Evolutionary conservation across 2,888 invertebrate genomes (phyloP).

Genomic region (Antheraea yamamai): DNA sequence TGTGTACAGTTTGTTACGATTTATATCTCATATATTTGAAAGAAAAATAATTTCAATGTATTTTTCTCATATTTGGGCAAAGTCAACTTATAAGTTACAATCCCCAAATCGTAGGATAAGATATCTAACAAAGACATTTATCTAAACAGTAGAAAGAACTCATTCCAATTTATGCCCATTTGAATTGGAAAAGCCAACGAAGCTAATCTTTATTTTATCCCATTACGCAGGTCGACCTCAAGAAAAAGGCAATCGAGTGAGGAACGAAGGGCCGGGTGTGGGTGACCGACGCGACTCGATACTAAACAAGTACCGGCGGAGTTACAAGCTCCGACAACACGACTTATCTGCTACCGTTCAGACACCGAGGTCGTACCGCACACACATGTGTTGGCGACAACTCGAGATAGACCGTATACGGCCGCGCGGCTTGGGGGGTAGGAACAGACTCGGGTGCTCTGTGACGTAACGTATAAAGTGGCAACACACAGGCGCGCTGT

Average conservation of each 20-base stretch:
- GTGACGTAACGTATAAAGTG: slow-evolving; percentile 80
- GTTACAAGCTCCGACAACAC: slow-evolving; percentile 65
- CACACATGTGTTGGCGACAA: slow-evolving; percentile 34
- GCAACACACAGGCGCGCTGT: slow-evolving; percentile 82
- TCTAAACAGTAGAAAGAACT: slow-evolving; percentile 7
- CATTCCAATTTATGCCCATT: slow-evolving; percentile 58
- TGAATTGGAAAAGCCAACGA: slow-evolving; percentile 64
- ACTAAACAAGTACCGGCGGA: slow-evolving; percentile 65
- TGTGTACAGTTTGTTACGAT: no score
- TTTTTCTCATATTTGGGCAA: neutral
- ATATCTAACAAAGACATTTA: slow-evolving; percentile 10
- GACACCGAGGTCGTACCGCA: slow-evolving; percentile 24
- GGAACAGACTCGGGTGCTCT: slow-evolving; percentile 37
- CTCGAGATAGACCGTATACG: slow-evolving; percentile 19
- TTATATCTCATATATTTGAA: neutral
- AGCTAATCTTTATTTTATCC: slow-evolving; percentile 77
- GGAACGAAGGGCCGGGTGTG: slow-evolving; percentile 50
- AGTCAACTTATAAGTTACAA: neutral
- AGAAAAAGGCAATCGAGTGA: slow-evolving; percentile 76
- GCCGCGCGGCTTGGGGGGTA: slow-evolving; percentile 30
- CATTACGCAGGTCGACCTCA: slow-evolving; percentile 73
- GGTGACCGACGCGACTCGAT: slow-evolving; percentile 39
- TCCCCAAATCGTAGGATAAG: neutral
- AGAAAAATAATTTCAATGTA: neutral
- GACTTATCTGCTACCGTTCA: slow-evolving; percentile 57